Evolutionary conservation across 1,140 invertebrate genomes (phyloP).

Genomic region (Drusus annulatus): DNA sequence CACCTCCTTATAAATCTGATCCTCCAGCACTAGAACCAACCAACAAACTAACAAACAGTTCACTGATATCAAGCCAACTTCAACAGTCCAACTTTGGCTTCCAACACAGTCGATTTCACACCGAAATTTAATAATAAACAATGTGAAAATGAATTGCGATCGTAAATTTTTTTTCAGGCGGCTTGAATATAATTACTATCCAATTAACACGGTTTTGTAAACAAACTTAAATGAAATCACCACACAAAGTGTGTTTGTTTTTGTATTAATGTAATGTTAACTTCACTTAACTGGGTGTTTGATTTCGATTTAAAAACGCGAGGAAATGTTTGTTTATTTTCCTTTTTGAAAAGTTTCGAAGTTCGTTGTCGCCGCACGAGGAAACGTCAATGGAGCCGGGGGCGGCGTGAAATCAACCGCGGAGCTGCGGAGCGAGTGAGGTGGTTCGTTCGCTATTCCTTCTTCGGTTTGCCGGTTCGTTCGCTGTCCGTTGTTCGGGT

Average conservation of each 20-base stretch:
- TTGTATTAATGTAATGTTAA: background rate
- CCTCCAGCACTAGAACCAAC: background rate
- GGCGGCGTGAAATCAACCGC: slow-evolving; percentile 26
- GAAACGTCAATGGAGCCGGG: slow-evolving; percentile 11
- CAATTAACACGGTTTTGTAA: too few species aligned
- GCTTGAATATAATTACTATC: too few species aligned
- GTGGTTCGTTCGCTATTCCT: background rate
- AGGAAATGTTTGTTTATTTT: slow-evolving; percentile 11
- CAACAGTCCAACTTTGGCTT: too few species aligned
- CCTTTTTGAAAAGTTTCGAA: slow-evolving; percentile 3
- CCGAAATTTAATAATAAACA: too few species aligned
- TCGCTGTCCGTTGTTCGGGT: background rate
- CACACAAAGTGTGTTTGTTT: too few species aligned
- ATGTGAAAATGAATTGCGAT: too few species aligned
- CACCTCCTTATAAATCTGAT: background rate
- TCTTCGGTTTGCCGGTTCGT: background rate
- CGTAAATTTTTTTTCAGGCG: too few species aligned
- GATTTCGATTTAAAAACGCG: background rate
- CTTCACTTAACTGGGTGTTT: slow-evolving; percentile 6
- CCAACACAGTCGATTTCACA: too few species aligned
- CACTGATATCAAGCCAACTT: background rate
- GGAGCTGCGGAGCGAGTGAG: slow-evolving; percentile 25
- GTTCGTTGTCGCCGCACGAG: background rate
- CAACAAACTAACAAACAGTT: slow-evolving; percentile 1
- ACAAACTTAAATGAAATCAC: too few species aligned